A percentile compares a stretch with the other conserved stretches of the same genome.
These are phyloP conservation scores for Eilema caniola DNA, from an alignment of 2,888 invertebrate species.

Conservation along the genomic window DNA sequence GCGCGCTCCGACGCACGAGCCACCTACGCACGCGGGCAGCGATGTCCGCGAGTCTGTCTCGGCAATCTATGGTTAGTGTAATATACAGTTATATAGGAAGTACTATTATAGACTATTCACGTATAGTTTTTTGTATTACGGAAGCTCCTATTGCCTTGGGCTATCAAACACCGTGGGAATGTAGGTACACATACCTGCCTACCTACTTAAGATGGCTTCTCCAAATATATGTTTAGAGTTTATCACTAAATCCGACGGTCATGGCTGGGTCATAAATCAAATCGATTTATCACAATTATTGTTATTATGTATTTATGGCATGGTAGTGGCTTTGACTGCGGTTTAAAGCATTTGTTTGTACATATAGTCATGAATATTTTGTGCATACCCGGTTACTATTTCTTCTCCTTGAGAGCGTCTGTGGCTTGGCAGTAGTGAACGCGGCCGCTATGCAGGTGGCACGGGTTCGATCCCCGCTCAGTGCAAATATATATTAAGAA, in stretches of 20 bases:
- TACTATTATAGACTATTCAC: slow-evolving; percentile 14
- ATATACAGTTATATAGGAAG: slow-evolving; percentile 22
- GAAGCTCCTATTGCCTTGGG: slow-evolving; percentile 25
- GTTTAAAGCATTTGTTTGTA: background rate
- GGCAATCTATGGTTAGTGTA: background rate
- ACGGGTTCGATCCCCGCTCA: too few species aligned
- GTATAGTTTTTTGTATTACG: slow-evolving; percentile 23
- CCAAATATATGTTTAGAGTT: slow-evolving; percentile 23
- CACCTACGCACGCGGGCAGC: too few species aligned
- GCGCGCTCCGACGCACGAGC: too few species aligned
- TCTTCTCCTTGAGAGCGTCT: too few species aligned
- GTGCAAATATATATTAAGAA: too few species aligned
- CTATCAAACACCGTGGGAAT: slow-evolving; percentile 22
- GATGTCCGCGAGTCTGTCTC: too few species aligned
- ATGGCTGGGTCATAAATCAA: slow-evolving; percentile 17
- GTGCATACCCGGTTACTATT: too few species aligned
- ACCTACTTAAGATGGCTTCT: slow-evolving; percentile 4
- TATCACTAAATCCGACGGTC: slow-evolving; percentile 12
- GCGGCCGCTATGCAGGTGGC: too few species aligned
- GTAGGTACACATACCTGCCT: slow-evolving; percentile 10
- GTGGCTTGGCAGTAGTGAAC: too few species aligned
- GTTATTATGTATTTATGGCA: background rate
- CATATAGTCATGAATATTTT: background rate
- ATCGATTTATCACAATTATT: slow-evolving; percentile 8
- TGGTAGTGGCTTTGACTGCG: background rate